phyloP scores from a whole-genome alignment of 2,797 vertebrate species.

The Cryptoprocta ferox region DNA sequence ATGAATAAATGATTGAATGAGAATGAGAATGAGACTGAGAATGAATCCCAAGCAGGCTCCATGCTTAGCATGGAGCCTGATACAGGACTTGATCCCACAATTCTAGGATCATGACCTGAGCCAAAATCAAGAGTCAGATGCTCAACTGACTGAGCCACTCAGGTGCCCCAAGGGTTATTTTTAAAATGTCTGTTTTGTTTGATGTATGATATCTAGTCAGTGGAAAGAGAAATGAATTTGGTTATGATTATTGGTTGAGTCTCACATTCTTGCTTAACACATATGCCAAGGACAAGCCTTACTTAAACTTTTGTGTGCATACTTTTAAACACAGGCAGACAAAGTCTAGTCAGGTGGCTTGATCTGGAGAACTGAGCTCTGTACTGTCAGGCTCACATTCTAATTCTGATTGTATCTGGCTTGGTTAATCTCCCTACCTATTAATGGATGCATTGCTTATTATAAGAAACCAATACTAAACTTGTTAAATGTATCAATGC shows the following conservation, averaged over 20 bases:
- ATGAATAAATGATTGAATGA: too few species aligned
- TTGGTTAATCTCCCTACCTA: background rate
- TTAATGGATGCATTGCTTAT: background rate
- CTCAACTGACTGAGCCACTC: too few species aligned
- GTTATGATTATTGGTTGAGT: background rate
- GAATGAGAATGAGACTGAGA: too few species aligned
- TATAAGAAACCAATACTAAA: background rate
- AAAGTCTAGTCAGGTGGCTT: background rate
- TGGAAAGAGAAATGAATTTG: background rate
- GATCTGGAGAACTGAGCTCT: background rate
- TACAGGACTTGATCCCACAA: too few species aligned
- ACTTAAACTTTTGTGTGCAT: background rate
- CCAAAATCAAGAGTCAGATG: too few species aligned
- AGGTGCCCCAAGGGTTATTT: background rate
- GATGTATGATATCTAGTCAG: background rate
- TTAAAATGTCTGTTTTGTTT: background rate
- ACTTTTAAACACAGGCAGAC: background rate
- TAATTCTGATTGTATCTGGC: conserved; percentile 10
- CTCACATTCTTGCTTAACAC: background rate
- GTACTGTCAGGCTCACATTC: background rate
- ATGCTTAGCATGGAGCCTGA: too few species aligned
- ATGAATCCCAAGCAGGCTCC: too few species aligned
- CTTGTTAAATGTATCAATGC: background rate
- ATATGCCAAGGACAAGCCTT: background rate
- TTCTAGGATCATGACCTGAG: too few species aligned